Conservation (phyloP, 2,797 vertebrate genomes). For the Gymnocypris eckloni region DNA sequence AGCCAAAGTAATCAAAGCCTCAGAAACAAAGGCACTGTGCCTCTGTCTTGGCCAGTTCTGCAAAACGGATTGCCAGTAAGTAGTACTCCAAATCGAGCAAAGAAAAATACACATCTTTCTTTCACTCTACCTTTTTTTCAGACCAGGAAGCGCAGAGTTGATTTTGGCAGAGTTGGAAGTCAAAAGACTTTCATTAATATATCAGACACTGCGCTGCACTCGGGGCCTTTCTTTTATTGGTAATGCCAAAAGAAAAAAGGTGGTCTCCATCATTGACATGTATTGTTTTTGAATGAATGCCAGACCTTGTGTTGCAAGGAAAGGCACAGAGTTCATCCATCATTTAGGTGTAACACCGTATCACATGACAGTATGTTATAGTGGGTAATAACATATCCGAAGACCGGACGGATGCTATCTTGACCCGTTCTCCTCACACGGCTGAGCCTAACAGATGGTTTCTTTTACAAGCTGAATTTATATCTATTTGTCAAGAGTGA, state of each 20-base stretch:
- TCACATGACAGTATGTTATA: slow-evolving; percentile 66
- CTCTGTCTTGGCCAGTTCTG: slow-evolving; percentile 64
- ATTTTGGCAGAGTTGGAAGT: slow-evolving; percentile 82
- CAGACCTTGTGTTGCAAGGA: slow-evolving; percentile 65
- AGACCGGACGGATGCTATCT: slow-evolving; percentile 33
- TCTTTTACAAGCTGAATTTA: slow-evolving; percentile 51
- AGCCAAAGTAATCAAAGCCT: slow-evolving; percentile 69
- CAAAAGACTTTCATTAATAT: slow-evolving; percentile 89
- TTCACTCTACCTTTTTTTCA: slow-evolving; percentile 69
- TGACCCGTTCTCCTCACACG: slow-evolving; percentile 10
- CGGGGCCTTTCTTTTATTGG: slow-evolving; percentile 79
- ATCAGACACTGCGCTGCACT: slow-evolving; percentile 75
- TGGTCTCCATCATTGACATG: slow-evolving; percentile 84
- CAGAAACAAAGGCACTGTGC: slow-evolving; percentile 60
- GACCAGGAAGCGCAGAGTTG: slow-evolving; percentile 86
- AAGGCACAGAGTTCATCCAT: slow-evolving; percentile 67
- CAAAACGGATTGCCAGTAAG: slow-evolving; percentile 80
- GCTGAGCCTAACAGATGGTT: slow-evolving; percentile 43
- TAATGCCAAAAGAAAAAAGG: slow-evolving; percentile 79
- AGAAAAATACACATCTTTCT: slow-evolving; percentile 80
- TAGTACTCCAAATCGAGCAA: slow-evolving; percentile 75
- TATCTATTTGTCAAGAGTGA: slow-evolving; percentile 45
- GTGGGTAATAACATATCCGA: slow-evolving; percentile 53
- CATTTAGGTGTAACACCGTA: slow-evolving; percentile 65
- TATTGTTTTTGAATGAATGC: slow-evolving; percentile 71